phyloP scores from a whole-genome alignment of 2,113 vertebrate genomes.

The Herpailurus yagouaroundi region DNA sequence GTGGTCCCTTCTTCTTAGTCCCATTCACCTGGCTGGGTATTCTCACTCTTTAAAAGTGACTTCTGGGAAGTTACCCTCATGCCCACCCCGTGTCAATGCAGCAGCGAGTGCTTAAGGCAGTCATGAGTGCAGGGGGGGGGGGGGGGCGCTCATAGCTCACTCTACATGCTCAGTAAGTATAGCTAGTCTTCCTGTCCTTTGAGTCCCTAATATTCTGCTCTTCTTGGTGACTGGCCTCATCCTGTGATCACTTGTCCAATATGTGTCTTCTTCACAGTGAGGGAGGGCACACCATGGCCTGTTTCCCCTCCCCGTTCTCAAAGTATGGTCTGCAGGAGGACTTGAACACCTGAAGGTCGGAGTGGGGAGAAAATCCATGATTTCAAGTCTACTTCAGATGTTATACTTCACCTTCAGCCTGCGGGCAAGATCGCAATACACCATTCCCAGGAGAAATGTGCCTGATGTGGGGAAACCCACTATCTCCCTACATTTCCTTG shows the following conservation, averaged over 20 bases:
- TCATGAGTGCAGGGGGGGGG: rapidly evolving
- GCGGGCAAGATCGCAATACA: background rate
- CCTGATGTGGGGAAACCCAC: too few relatives aligned
- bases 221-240: background rate
- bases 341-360: background rate
- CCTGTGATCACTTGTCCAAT: rapidly evolving
- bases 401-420: background rate
- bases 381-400: background rate
- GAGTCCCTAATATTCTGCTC: background rate
- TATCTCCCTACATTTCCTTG: background rate
- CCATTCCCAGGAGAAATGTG: background rate
- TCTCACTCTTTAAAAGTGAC: background rate
- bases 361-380: background rate
- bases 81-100: rapidly evolving
- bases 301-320: too few relatives aligned
- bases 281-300: rapidly evolving
- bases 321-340: too few relatives aligned
- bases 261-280: background rate
- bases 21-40: background rate
- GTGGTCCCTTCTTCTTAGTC: too few relatives aligned
- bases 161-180: background rate
- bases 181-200: background rate
- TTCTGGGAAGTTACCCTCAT: background rate
- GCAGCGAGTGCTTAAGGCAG: background rate
- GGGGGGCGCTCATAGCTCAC: background rate